A percentile compares a stretch with the other conserved stretches of the same genome.
Evolutionary conservation across 2,113 vertebrate species (phyloP).

Genomic region (Sinocyclocheilus grahami): DNA sequence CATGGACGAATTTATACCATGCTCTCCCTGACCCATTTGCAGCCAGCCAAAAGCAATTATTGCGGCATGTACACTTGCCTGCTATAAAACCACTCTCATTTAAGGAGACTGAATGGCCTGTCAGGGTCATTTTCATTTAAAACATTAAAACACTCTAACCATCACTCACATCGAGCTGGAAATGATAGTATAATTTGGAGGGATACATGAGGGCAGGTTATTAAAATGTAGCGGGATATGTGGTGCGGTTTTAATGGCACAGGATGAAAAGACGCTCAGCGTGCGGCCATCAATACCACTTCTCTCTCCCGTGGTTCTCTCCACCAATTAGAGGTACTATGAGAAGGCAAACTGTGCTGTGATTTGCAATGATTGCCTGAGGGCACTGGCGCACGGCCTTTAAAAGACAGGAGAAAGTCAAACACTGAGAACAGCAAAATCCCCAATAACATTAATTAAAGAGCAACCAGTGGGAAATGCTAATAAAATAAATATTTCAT

Average conservation of each 20-base stretch:
- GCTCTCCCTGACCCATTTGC: neutral
- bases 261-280: conserved; percentile 40
- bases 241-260: conserved; percentile 40
- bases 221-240: conserved; percentile 53
- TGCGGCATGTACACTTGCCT: neutral
- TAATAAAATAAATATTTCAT: neutral
- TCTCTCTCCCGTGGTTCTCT: conserved; percentile 31
- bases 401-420: conserved; percentile 32
- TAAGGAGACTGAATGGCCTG: conserved; percentile 20
- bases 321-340: conserved; percentile 41
- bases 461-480: neutral
- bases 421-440: neutral
- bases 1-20: neutral
- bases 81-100: conserved; percentile 19
- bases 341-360: conserved; percentile 25
- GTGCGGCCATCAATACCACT: conserved; percentile 36
- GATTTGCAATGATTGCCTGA: conserved; percentile 32
- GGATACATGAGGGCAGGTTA: conserved; percentile 39
- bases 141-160: conserved; percentile 34
- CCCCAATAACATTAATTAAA: neutral
- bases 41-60: neutral
- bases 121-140: conserved; percentile 24
- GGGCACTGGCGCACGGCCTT: neutral
- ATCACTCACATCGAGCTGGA: neutral
- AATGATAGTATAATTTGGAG: conserved; percentile 32